Conservation (phyloP, 2,888 invertebrate genomes). For the Lepidonotus clava region DNA sequence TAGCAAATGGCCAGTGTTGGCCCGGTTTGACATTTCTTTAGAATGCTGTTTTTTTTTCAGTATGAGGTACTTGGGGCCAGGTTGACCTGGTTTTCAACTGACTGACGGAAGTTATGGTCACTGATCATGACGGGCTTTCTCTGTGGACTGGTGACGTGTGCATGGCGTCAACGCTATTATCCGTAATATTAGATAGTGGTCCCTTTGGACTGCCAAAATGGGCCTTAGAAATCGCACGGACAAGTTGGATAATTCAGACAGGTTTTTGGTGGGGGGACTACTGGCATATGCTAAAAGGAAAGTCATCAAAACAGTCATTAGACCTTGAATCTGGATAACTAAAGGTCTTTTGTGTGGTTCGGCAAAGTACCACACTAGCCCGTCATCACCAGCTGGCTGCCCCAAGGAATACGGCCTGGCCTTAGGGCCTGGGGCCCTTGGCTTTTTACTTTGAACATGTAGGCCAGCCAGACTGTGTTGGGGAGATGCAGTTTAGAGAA, state of each 20-base stretch:
- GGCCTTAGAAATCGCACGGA: constrained; percentile 10
- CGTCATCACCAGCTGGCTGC: constrained; percentile 35
- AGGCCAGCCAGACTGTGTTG: not conserved
- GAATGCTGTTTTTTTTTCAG: not conserved
- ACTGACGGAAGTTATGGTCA: constrained; percentile 34
- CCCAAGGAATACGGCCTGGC: not conserved
- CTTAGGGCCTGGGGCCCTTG: not conserved
- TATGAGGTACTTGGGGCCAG: not conserved
- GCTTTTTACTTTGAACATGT: not conserved
- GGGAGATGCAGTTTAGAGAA: not conserved
- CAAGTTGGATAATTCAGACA: constrained; percentile 51
- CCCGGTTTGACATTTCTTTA: constrained; percentile 31
- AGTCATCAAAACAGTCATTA: constrained; percentile 54
- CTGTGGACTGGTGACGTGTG: not conserved
- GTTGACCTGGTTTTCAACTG: constrained; percentile 25
- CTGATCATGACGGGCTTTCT: constrained; percentile 32
- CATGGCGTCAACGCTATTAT: constrained; percentile 45
- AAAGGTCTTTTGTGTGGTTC: constrained; percentile 35
- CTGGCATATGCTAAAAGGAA: constrained; percentile 47
- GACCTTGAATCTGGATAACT: constrained; percentile 54
- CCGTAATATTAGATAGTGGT: constrained; percentile 36
- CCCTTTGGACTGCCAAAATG: constrained; percentile 7
- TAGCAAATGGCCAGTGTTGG: constrained; percentile 17
- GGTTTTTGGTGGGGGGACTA: not conserved
- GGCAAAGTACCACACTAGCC: not conserved